A percentile compares a stretch with the other conserved stretches of the same genome.
Conservation (phyloP, 2,113 vertebrate species). For the Calyptomena viridis region DNA sequence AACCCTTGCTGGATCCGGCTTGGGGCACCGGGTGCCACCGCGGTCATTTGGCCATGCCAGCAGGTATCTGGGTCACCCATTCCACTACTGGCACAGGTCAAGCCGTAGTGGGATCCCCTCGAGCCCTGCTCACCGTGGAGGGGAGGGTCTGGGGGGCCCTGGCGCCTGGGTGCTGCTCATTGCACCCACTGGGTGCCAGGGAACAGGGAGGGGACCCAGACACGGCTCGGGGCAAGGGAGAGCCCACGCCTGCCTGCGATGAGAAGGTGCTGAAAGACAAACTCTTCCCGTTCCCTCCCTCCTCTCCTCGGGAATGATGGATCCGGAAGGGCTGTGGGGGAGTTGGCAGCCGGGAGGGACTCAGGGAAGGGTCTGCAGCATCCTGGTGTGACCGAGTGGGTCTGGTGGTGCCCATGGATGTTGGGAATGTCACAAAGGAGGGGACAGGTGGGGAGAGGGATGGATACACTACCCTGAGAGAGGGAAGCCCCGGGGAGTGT, state of each 20-base stretch:
- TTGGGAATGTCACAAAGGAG: too few species aligned
- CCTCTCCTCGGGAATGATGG: not conserved
- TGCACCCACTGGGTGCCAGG: constrained; percentile 27
- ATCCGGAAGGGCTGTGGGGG: not conserved
- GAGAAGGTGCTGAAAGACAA: constrained; percentile 42
- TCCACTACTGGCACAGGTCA: rapidly evolving
- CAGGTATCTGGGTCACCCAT: not conserved
- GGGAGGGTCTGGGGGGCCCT: not conserved
- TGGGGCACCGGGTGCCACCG: rapidly evolving
- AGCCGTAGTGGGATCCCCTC: rapidly evolving
- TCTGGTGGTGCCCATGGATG: rapidly evolving
- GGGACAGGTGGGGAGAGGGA: not conserved
- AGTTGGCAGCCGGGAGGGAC: not conserved
- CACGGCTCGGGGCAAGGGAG: constrained; percentile 34
- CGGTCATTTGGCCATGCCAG: not conserved
- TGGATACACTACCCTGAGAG: rapidly evolving
- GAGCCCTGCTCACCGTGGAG: rapidly evolving
- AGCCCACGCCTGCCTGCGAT: constrained; percentile 3
- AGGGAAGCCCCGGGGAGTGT: not conserved
- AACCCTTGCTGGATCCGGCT: not conserved
- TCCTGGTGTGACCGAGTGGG: rapidly evolving
- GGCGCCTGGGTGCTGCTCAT: not conserved
- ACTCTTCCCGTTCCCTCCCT: not conserved
- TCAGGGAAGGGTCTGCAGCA: not conserved
- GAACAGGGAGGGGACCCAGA: constrained; percentile 56